Evolutionary conservation across 2,888 invertebrate genomes (phyloP).

Genomic region (Blastobasis adustella): DNA sequence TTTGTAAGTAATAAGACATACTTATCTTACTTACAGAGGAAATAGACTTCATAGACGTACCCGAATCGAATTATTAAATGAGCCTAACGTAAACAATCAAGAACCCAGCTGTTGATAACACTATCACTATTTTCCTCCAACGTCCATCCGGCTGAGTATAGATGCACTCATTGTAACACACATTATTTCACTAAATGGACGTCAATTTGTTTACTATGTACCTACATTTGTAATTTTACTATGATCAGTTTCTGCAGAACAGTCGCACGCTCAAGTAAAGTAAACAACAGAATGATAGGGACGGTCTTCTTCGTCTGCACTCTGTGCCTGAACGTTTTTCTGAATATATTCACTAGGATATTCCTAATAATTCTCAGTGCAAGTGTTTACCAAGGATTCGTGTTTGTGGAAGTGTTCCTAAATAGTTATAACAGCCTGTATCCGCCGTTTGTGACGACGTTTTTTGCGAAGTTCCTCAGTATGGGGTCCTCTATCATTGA

Average conservation of each 20-base stretch:
- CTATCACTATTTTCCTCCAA: no score
- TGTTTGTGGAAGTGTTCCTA: slow-evolving; percentile 53
- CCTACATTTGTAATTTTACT: no score
- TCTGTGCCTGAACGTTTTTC: slow-evolving; percentile 38
- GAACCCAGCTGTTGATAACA: no score
- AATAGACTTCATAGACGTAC: no score
- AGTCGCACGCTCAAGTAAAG: background rate
- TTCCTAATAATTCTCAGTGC: slow-evolving; percentile 50
- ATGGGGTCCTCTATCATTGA: slow-evolving; percentile 12
- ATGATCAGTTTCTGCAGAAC: background rate
- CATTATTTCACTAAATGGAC: no score
- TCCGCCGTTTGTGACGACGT: slow-evolving; percentile 45
- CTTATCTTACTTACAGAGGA: no score
- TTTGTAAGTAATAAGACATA: no score
- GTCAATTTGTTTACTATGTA: no score
- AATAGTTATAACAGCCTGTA: slow-evolving; percentile 53
- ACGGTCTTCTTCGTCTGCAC: slow-evolving; percentile 26
- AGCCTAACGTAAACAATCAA: no score
- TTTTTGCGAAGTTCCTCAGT: slow-evolving; percentile 15
- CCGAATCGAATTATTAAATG: no score
- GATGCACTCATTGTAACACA: no score
- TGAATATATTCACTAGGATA: slow-evolving; percentile 42
- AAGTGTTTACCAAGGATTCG: slow-evolving; percentile 52
- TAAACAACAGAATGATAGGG: slow-evolving; percentile 25
- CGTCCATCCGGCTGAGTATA: no score